Conservation (phyloP, 2,113 vertebrate species). For the Oophaga pumilio region DNA sequence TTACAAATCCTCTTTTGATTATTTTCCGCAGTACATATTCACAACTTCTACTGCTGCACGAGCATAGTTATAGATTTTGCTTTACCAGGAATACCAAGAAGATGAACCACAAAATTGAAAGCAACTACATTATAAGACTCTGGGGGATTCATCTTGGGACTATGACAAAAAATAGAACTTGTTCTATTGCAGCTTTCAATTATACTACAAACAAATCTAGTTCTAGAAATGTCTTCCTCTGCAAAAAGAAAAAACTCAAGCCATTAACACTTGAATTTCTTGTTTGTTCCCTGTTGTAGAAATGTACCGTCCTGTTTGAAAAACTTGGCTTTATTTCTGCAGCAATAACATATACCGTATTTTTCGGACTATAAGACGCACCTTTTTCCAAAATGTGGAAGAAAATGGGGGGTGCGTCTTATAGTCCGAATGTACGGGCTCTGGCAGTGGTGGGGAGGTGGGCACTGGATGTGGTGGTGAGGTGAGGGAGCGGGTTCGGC, state of each 20-base stretch:
- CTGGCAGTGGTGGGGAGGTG: too few relatives aligned
- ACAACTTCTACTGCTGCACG: neutral
- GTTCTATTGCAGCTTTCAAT: slow-evolving; percentile 24
- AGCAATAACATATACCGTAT: neutral
- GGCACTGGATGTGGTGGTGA: too few relatives aligned
- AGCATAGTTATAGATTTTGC: slow-evolving; percentile 29
- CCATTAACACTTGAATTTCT: neutral
- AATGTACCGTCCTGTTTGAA: neutral
- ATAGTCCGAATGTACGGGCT: too few relatives aligned
- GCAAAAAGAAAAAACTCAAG: neutral
- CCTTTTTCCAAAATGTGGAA: too few relatives aligned
- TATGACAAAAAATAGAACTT: neutral
- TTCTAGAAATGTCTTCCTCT: neutral
- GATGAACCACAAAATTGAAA: slow-evolving; percentile 7
- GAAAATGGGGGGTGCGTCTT: too few relatives aligned
- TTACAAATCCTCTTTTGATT: slow-evolving; percentile 3
- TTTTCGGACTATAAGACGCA: too few relatives aligned
- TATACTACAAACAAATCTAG: neutral
- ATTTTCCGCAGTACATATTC: slow-evolving; percentile 1
- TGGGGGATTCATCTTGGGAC: neutral
- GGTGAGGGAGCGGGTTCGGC: too few relatives aligned
- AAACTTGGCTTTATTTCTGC: neutral
- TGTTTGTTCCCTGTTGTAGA: neutral
- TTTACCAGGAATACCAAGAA: slow-evolving; percentile 11
- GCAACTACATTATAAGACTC: neutral